Evolutionary conservation across 2,797 vertebrate genomes (phyloP), one percentile per base, ranked within the genome.

Genomic region (Myotis vivesi): DNA sequence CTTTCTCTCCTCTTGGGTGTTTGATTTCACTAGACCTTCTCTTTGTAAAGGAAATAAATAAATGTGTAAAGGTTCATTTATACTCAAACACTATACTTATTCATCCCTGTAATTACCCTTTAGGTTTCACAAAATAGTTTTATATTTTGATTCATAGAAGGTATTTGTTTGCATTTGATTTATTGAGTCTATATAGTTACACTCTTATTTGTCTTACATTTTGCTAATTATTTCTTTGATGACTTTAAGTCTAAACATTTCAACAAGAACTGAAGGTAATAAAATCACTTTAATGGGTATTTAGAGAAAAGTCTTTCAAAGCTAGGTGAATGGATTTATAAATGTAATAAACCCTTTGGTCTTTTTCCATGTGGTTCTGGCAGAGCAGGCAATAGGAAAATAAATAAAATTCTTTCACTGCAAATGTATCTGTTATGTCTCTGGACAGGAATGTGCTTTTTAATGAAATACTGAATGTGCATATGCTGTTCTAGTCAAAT

Each of bases 401-500:
- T 95, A 94, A 92, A 95, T 95, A 96, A 87, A 88, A 88, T 94
- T 93, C 69, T 93, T 96, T 94, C 68, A 86, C 64, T 94, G 83
- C 9, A 86, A 96, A 89, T 92, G 3, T 94, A 89, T 95, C 75
- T 92, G 89, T 95, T 96, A 95, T 84, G 87, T 91, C 66, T 94
- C 64, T 92, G 75, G 87, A 19, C n/a, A 92, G 82, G 88, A 95
- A 96, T 94, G 66, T 95, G 64, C 53, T 94, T 94, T 89, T 89
- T 94, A 96, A 89, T 95, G 44, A 95, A 96, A 96, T 62, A 81
- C 13, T 86, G 46, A 94, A 72, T 57, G 30, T 92, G 28, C 20
- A 68, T 80, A 53, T 68, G 57, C 82, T 94, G 16, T 82, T 85
- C 44, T 92, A 87, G 55, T 95, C 33, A 79, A 94, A 92, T 82